Percentiles rank a stretch among this genome's conserved stretches.
Evolutionary conservation across 1,140 invertebrate genomes (phyloP).

Genomic region (Chelonus insularis): DNA sequence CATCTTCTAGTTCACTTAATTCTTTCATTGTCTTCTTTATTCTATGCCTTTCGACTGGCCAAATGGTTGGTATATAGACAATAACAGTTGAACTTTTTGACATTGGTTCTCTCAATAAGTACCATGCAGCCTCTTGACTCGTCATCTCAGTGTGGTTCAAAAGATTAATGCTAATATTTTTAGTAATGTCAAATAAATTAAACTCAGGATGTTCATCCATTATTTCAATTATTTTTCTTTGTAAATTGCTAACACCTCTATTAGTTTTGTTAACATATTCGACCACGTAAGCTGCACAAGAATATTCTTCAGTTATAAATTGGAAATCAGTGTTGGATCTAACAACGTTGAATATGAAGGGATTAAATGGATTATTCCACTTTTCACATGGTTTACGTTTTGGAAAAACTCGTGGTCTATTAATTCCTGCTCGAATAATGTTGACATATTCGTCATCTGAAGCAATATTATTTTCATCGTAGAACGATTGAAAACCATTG

Average conservation of each 20-base stretch:
- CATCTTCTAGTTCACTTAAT: constrained; percentile 13
- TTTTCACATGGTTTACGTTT: not conserved
- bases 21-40: constrained; percentile 18
- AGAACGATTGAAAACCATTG: not conserved
- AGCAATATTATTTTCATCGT: not conserved
- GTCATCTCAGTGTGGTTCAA: constrained; percentile 21
- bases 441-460: constrained; percentile 1
- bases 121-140: constrained; percentile 48
- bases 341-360: constrained; percentile 1
- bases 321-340: not conserved
- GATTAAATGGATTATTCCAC: constrained; percentile 1
- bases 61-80: constrained; percentile 20
- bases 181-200: constrained; percentile 26
- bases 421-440: not conserved
- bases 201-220: constrained; percentile 38
- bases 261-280: constrained; percentile 3
- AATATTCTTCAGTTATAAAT: constrained; percentile 1
- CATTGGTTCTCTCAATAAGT: constrained; percentile 23
- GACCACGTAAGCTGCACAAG: not conserved
- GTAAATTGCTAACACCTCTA: not conserved
- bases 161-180: constrained; percentile 26
- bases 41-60: constrained; percentile 18
- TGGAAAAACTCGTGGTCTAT: not conserved
- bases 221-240: not conserved
- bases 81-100: constrained; percentile 13